phyloP scores from a whole-genome alignment of 2,888 invertebrate genomes.

The Plebejus anna region DNA sequence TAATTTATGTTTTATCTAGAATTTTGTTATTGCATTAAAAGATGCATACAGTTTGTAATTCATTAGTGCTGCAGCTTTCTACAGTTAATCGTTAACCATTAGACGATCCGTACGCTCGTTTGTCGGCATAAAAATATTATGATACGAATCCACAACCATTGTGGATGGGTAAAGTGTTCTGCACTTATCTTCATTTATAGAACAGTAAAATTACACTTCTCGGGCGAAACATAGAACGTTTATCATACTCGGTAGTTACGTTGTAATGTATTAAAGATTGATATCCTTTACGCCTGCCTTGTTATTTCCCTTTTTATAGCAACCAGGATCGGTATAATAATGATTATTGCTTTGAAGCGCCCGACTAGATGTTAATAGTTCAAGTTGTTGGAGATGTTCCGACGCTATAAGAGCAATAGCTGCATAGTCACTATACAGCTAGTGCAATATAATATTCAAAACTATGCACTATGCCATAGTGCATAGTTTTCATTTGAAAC shows the following conservation, averaged over 20 bases:
- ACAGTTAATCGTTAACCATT: not conserved
- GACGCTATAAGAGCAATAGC: not conserved
- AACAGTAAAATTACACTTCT: constrained; percentile 67
- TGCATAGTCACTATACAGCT: too few species aligned
- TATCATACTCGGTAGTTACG: constrained; percentile 64
- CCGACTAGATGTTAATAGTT: constrained; percentile 3
- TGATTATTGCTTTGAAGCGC: constrained; percentile 26
- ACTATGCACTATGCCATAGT: too few species aligned
- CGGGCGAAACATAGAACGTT: constrained; percentile 65
- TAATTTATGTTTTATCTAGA: not conserved
- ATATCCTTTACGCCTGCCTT: constrained; percentile 47
- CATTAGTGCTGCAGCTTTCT: not conserved
- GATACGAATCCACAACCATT: constrained; percentile 51
- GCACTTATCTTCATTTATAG: constrained; percentile 74
- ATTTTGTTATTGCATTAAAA: not conserved
- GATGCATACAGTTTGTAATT: not conserved
- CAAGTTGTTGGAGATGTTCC: not conserved
- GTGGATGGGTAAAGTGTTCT: constrained; percentile 55
- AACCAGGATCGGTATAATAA: not conserved
- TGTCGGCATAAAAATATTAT: constrained; percentile 47
- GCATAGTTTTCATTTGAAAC: too few species aligned
- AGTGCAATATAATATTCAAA: too few species aligned
- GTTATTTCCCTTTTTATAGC: constrained; percentile 39
- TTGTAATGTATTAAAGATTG: constrained; percentile 65
- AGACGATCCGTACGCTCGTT: not conserved